phyloP scores from a whole-genome alignment of 2,888 invertebrate species.

The Pyrochroa serraticornis region DNA sequence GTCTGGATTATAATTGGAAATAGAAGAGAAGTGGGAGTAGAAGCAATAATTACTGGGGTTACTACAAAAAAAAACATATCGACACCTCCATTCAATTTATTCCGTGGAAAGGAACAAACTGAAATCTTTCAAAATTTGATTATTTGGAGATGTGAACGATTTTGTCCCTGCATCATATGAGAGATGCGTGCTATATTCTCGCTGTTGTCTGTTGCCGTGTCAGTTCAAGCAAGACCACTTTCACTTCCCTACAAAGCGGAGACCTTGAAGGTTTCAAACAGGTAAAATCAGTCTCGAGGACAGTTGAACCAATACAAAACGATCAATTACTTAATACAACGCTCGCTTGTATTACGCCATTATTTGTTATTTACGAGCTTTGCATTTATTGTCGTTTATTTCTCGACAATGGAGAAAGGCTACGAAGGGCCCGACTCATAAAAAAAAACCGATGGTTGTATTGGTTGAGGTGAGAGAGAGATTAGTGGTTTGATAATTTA shows the following conservation, averaged over 20 bases:
- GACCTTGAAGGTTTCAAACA: slow-evolving; percentile 60
- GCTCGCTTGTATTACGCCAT: slow-evolving; percentile 54
- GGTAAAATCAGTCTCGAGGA: slow-evolving; percentile 61
- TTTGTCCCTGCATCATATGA: too few relatives aligned
- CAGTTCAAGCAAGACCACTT: slow-evolving; percentile 59
- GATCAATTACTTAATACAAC: slow-evolving; percentile 56
- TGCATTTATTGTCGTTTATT: slow-evolving; percentile 37
- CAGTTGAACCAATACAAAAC: slow-evolving; percentile 56
- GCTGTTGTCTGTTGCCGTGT: slow-evolving; percentile 49
- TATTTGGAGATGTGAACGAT: too few relatives aligned
- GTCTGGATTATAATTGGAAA: too few relatives aligned
- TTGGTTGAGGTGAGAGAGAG: background rate
- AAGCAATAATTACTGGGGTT: too few relatives aligned
- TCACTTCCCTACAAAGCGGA: slow-evolving; percentile 60
- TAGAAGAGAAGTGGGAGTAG: too few relatives aligned
- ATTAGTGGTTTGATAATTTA: background rate
- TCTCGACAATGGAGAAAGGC: slow-evolving; percentile 27
- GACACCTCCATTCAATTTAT: too few relatives aligned
- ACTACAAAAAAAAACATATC: too few relatives aligned
- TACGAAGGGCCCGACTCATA: background rate
- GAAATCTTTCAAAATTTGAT: too few relatives aligned
- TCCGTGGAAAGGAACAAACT: too few relatives aligned
- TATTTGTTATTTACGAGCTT: slow-evolving; percentile 54
- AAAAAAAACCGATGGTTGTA: background rate
- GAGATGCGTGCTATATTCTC: slow-evolving; percentile 13